Evolutionary conservation across 2,113 vertebrate species (phyloP).

Genomic region (Nannobrachium achirus): DNA sequence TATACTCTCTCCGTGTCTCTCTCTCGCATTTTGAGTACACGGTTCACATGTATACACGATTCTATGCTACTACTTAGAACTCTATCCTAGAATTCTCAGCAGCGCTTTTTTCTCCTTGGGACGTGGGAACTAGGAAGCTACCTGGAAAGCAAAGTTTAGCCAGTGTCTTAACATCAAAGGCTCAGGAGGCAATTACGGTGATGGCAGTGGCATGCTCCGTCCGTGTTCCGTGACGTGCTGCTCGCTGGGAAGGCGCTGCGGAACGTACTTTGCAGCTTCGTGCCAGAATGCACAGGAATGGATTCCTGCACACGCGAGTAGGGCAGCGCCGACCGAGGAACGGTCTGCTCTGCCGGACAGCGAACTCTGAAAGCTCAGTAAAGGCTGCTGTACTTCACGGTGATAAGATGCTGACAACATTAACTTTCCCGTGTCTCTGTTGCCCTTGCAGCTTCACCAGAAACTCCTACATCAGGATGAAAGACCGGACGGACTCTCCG

Average conservation of each 20-base stretch:
- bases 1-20: not conserved
- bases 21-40: not conserved
- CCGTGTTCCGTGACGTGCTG: not conserved
- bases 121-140: no score
- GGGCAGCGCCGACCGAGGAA: not conserved
- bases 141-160: no score
- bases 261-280: not conserved
- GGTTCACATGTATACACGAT: not conserved
- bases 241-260: not conserved
- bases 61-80: no score
- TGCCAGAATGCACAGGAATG: conserved; percentile 7
- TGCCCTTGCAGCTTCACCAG: conserved; percentile 32
- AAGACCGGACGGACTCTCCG: conserved; percentile 36
- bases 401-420: not conserved
- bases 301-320: conserved; percentile 22
- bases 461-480: conserved; percentile 51
- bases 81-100: no score
- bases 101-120: no score
- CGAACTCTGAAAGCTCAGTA: not conserved
- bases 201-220: not conserved
- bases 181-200: not conserved
- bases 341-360: not conserved
- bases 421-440: conserved; percentile 10
- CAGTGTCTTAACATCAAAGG: not conserved
- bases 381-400: not conserved